Percentiles rank a stretch among this genome's conserved stretches.
phyloP scores from a whole-genome alignment of 2,888 invertebrate genomes.

The Ptilodon capucinus region DNA sequence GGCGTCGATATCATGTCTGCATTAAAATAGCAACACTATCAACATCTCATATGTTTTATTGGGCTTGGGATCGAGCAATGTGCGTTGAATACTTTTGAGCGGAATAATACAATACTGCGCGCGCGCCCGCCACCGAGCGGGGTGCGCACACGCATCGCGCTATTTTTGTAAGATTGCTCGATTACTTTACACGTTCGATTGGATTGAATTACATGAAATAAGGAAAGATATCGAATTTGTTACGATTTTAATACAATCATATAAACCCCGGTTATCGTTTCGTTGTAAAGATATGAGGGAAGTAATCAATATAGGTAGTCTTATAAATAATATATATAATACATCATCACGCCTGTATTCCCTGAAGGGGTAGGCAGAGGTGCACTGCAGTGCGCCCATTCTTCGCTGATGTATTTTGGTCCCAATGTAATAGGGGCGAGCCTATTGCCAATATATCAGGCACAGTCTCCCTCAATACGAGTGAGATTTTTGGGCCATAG shows the following conservation, averaged over 20 bases:
- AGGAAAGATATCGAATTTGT: background rate
- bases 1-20: slow-evolving; percentile 7
- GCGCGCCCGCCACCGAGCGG: slow-evolving; percentile 53
- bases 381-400: too few species aligned
- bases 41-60: slow-evolving; percentile 61
- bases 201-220: slow-evolving; percentile 39
- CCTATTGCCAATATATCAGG: too few species aligned
- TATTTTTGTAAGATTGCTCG: slow-evolving; percentile 54
- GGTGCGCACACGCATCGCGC: slow-evolving; percentile 42
- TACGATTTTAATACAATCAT: background rate
- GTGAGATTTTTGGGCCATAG: too few species aligned
- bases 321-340: too few species aligned
- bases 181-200: slow-evolving; percentile 62
- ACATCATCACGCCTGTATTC: too few species aligned
- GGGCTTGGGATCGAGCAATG: slow-evolving; percentile 42
- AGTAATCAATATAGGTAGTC: too few species aligned
- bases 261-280: background rate
- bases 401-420: too few species aligned
- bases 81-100: slow-evolving; percentile 64
- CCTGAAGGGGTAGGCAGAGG: too few species aligned
- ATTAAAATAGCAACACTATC: slow-evolving; percentile 39
- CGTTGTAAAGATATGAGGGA: too few species aligned
- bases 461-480: too few species aligned
- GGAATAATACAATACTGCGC: slow-evolving; percentile 67
- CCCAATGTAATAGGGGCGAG: too few species aligned